Percentiles rank a stretch among this genome's conserved stretches.
phyloP scores from a whole-genome alignment of 2,797 vertebrate genomes.

The Cetoscarus ocellatus region DNA sequence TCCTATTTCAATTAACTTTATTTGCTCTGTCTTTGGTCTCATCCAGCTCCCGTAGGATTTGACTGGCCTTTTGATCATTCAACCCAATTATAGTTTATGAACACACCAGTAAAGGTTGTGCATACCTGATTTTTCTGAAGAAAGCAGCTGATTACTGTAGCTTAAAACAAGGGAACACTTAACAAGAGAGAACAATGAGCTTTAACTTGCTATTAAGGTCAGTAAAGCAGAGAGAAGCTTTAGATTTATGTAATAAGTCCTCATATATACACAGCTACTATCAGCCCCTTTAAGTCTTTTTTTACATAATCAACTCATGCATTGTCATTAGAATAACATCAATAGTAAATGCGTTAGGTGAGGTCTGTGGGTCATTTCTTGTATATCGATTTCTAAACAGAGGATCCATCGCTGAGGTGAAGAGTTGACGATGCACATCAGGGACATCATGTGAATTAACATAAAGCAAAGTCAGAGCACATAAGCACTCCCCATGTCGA shows the following conservation, averaged over 20 bases:
- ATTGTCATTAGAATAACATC: not conserved
- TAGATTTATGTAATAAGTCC: not conserved
- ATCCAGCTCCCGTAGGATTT: too few species aligned
- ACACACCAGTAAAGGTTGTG: not conserved
- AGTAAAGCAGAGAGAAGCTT: not conserved
- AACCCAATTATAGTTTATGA: too few species aligned
- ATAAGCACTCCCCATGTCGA: conserved; percentile 30
- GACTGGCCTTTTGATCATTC: too few species aligned
- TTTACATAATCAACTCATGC: not conserved
- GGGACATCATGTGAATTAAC: not conserved
- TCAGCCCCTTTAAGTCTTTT: too few species aligned
- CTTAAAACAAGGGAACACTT: not conserved
- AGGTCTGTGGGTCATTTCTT: conserved; percentile 7
- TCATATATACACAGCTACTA: too few species aligned
- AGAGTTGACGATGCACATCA: conserved; percentile 7
- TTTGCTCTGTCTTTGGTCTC: too few species aligned
- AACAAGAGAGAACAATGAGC: not conserved
- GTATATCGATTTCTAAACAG: conserved; percentile 15
- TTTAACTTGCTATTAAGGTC: not conserved
- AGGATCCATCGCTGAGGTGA: not conserved
- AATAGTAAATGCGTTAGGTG: not conserved
- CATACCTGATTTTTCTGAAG: not conserved
- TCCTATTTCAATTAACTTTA: too few species aligned
- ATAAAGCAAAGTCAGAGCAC: conserved; percentile 12
- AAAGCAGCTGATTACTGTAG: not conserved